Base-by-base conservation (phyloP, 1,140 invertebrate genomes). In the Cephus cinctus region DNA sequence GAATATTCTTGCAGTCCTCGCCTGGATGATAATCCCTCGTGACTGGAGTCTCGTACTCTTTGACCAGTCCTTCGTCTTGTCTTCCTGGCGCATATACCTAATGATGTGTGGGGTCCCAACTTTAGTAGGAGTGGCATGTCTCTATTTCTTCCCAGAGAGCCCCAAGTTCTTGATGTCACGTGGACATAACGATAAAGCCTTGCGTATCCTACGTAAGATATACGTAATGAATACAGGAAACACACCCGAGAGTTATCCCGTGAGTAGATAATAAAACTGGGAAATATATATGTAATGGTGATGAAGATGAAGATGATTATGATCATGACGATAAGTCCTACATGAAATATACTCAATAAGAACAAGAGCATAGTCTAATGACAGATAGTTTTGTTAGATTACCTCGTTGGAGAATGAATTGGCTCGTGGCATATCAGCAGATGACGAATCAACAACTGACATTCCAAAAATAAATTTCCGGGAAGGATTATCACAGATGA, bases 111-210 rank as follows among this genome's bases (percentile, higher is more conserved):
- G 82, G 0, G 22, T 89, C 21, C 86, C 89, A 3, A 82, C 82
- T 16, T 56, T 91, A 0, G 52, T 86, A 4, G 82, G 83, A 5
- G 81, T 80, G 1, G 35, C 83, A 6, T 69, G 80, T 0, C 80
- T 89, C 36, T 75, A 81, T 34, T 85, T 86, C 54, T 77, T 90
- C 3, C 85, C 88, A 0, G 90, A 93, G 66, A 92, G 87, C 61
- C 89, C 90, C 4, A 91, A 91, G 68, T 92, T 88, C 66, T 70
- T 90, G 0, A 87, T 93, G 81, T 83, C 85, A 0, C 75, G 81
- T 57, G 85, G 86, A 43, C 79, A 81, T 34, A 86, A 85, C 49
- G 76, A 81, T 0, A 84, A 87, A 55, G 86, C 88, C 0, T 57
- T 88, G 36, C 43, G 73, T 20, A 73, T 87, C 1, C 84, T 88